Percentiles rank a stretch among this genome's conserved stretches.
These are phyloP conservation scores for Drosophila putrida DNA, from an alignment of 2,888 invertebrate species.

Conservation along the genomic window DNA sequence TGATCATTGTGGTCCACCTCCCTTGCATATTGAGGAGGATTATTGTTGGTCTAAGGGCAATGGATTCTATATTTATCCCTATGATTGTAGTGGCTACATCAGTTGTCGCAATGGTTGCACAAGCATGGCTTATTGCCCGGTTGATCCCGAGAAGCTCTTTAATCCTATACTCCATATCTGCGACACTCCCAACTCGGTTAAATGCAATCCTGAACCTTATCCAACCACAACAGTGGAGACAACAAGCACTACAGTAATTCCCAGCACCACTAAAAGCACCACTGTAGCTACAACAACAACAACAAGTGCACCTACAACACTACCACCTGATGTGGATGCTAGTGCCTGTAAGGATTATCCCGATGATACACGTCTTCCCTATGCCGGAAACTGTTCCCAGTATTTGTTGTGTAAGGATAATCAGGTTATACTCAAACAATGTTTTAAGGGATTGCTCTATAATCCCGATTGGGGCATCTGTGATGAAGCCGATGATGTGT, in stretches of 20 bases:
- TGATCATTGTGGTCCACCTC: slow-evolving; percentile 45
- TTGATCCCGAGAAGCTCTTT: slow-evolving; percentile 56
- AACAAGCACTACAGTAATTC: not conserved
- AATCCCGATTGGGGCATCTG: slow-evolving; percentile 68
- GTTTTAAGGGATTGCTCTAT: slow-evolving; percentile 59
- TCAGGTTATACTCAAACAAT: slow-evolving; percentile 49
- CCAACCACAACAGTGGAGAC: slow-evolving; percentile 46
- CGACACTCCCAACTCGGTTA: slow-evolving; percentile 62
- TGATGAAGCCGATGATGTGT: slow-evolving; percentile 58
- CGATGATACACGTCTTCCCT: slow-evolving; percentile 58
- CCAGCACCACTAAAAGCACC: slow-evolving; percentile 26
- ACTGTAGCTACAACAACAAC: slow-evolving; percentile 40
- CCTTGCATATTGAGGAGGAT: slow-evolving; percentile 37
- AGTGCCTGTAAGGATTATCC: slow-evolving; percentile 43
- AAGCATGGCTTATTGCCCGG: slow-evolving; percentile 52
- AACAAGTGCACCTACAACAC: slow-evolving; percentile 33
- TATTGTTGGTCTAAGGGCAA: slow-evolving; percentile 52
- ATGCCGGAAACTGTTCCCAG: slow-evolving; percentile 67
- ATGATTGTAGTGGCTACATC: slow-evolving; percentile 66
- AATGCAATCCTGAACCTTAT: slow-evolving; percentile 47
- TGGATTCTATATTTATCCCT: slow-evolving; percentile 66
- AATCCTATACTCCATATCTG: slow-evolving; percentile 67
- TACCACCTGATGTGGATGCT: slow-evolving; percentile 56
- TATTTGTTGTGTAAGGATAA: slow-evolving; percentile 64
- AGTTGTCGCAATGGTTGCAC: slow-evolving; percentile 63